A percentile compares a stretch with the other conserved stretches of the same genome.
phyloP scores from a whole-genome alignment of 1,140 invertebrate genomes.

The Bombus waltoni region DNA sequence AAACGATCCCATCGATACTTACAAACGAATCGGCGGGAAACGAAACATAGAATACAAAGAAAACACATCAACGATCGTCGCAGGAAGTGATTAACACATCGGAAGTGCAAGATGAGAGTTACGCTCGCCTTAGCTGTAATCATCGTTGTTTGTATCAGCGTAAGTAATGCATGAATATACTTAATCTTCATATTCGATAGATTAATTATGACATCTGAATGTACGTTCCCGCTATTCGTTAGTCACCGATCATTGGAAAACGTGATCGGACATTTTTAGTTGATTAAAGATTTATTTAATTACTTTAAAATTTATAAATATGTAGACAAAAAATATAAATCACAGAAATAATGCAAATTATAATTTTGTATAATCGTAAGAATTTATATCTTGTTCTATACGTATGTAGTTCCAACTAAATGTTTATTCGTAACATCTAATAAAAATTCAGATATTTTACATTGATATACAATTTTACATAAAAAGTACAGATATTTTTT shows the following conservation, averaged over 20 bases:
- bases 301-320: background rate
- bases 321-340: background rate
- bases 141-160: conserved; percentile 44
- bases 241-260: background rate
- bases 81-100: conserved; percentile 32
- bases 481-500: background rate
- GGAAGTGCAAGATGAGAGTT: conserved; percentile 48
- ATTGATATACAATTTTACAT: background rate
- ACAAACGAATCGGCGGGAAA: conserved; percentile 9
- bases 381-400: no score
- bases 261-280: background rate
- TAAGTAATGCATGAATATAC: conserved; percentile 29
- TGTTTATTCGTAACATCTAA: no score
- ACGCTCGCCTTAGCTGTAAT: conserved; percentile 33
- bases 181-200: background rate
- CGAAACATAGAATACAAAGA: background rate
- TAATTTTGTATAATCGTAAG: background rate
- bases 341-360: no score
- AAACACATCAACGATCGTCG: background rate
- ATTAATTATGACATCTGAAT: background rate
- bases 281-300: background rate
- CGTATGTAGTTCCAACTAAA: no score
- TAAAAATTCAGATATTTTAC: background rate
- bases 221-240: background rate
- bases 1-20: conserved; percentile 9